Percentiles rank a stretch among this genome's conserved stretches.
Evolutionary conservation across 2,113 vertebrate species (phyloP).

Genomic region (Tenebrosternarchus preto): DNA sequence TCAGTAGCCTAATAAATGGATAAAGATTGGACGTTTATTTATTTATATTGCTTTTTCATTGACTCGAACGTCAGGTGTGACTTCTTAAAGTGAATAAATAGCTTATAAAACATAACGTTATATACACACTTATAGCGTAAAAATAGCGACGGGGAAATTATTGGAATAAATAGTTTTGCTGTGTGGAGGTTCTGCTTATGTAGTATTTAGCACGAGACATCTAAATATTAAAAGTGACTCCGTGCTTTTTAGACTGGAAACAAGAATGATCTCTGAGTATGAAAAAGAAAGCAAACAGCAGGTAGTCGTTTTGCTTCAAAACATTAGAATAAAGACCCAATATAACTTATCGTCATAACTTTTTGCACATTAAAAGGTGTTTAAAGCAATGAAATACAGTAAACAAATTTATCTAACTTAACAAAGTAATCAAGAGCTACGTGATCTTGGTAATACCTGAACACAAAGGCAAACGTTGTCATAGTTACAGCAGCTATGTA

Average conservation of each 20-base stretch:
- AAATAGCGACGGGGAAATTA: too few species aligned
- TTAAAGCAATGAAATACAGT: neutral
- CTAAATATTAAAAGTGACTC: neutral
- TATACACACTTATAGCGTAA: too few species aligned
- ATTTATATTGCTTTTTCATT: too few species aligned
- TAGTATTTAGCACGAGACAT: too few species aligned
- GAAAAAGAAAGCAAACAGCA: neutral
- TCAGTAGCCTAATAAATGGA: too few species aligned
- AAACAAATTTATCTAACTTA: neutral
- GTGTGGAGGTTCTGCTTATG: too few species aligned
- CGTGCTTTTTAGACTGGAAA: neutral
- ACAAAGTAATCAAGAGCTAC: neutral
- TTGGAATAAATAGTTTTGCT: too few species aligned
- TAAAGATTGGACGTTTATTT: too few species aligned
- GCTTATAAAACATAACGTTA: too few species aligned
- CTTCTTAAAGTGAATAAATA: too few species aligned
- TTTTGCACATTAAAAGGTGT: neutral
- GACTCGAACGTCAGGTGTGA: too few species aligned
- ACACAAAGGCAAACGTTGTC: slow-evolving; percentile 36
- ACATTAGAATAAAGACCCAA: neutral
- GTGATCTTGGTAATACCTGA: neutral
- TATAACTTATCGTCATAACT: too few species aligned
- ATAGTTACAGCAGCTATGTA: slow-evolving; percentile 45
- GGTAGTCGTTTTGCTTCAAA: neutral
- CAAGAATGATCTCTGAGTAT: neutral